Evolutionary conservation across 1,140 invertebrate genomes (phyloP), one percentile per base, ranked within the genome.

Genomic region (Penaeus japonicus): DNA sequence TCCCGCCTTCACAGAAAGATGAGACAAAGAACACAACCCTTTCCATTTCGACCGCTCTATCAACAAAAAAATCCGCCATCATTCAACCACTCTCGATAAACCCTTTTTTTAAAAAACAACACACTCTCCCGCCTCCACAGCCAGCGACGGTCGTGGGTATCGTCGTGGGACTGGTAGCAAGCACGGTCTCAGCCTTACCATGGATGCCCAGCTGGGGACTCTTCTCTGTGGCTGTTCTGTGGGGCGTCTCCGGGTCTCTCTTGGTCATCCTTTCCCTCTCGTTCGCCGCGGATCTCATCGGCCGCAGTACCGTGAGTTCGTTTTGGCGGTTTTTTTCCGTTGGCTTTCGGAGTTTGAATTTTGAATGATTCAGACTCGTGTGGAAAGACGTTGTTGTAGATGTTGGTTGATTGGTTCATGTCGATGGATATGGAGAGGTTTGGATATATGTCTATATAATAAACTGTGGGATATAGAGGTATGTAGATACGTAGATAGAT

Each of bases 241-340:
- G 98, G 92, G 97, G 98, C 85, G 94, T 95, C 89, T 96, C 96
- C 15, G 95, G 96, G 73, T 96, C 97, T 0, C 95, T 97, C 59
- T 95, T 98, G 93, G 93, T 98, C 30, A 96, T 99, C 18, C 97
- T 97, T 35, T 97, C 97, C 92, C 93, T 98, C n/a, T 95, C 96
- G 7, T 94, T 98, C 89, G 98, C 96, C 12, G 95, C 97, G 30
- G 97, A 98, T 93, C 93, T 98, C 35, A 98, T 99, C 89, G 97
- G 97, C n/a, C 93, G 95, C 39, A 96, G 96, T 92, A 96, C 96
- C 1, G 95, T 96, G 91, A 97, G 95, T 91, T 17, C 47, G 17
- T 20, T n/a, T 12, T 4, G 47, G 53, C 47, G 47, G 53, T 2
- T n/a, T n/a, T n/a, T n/a, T n/a, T n/a, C n/a, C n/a, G n/a, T n/a